Percentiles rank a stretch among this genome's conserved stretches.
Evolutionary conservation across 2,113 vertebrate genomes (phyloP).

Genomic region (Caretta caretta): DNA sequence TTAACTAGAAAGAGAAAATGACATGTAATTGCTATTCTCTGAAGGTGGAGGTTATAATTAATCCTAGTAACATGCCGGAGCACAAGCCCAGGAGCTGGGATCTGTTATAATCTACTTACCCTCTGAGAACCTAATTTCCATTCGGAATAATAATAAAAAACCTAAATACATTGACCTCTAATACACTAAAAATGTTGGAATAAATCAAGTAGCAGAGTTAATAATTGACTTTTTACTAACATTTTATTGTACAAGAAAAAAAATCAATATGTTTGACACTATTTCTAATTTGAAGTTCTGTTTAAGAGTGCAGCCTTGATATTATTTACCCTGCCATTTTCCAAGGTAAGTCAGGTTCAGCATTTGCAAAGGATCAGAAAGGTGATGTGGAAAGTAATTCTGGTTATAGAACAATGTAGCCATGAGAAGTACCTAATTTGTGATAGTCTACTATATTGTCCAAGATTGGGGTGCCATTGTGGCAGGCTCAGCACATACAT

Average conservation of each 20-base stretch:
- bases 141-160: conserved; percentile 47
- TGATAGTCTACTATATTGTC: not conserved
- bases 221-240: conserved; percentile 59
- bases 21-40: conserved; percentile 50
- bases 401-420: rapidly evolving
- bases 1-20: conserved; percentile 51
- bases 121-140: conserved; percentile 53
- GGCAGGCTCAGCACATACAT: not conserved
- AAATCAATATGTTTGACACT: not conserved
- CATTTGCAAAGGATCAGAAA: not conserved
- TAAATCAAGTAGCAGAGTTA: conserved; percentile 59
- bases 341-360: conserved; percentile 14
- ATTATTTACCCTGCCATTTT: conserved; percentile 5
- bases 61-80: conserved; percentile 10
- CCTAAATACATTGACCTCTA: conserved; percentile 46
- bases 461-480: not conserved
- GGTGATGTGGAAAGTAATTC: not conserved
- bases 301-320: conserved; percentile 4
- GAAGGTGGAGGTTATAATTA: conserved; percentile 35
- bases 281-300: conserved; percentile 25
- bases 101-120: conserved; percentile 57
- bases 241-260: conserved; percentile 19
- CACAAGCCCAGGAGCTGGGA: not conserved
- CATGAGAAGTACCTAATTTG: not conserved
- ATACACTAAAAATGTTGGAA: conserved; percentile 36